Base-by-base conservation (phyloP, 2,113 vertebrate species). In the Macrotus californicus region DNA sequence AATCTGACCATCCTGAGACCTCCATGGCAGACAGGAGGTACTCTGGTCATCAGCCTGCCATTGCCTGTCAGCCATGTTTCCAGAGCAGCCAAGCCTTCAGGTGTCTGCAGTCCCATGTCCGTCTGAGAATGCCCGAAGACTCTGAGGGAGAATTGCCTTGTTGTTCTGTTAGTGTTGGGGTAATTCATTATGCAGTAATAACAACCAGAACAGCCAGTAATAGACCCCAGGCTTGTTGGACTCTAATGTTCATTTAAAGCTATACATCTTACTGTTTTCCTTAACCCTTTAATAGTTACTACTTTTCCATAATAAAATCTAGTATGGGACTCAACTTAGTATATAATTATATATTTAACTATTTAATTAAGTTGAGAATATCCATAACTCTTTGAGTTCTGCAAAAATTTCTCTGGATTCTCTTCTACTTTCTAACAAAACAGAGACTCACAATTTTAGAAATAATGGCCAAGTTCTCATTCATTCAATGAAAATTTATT, bases 221-320 rank as follows among this genome's bases (percentile, higher is more conserved):
- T 21, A 72, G 67, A 72, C 50, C 36, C 39, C 52, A 64, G 43
- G 10, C 73, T 34, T 94, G 19, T 24, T 76, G 46, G 29, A 39
- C 31, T 29, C 54, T 52, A 94, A 64, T 9, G 4, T 29, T 56
- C 29, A 56, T 19, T 41, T 67, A n/a, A 84, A 83, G 13, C 14
- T 73, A 18, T 2, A 75, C 5, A 16, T 82, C 75, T 73, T 75
- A 88, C 13, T 81, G 13, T 7, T 24, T 85, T 95, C 24, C 41
- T 94, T 90, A 83, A 76, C 54, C 7, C 3, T 96, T 61, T 72
- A 36, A 61, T 66, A 80, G 7, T 50, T 84, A 29, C 39, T 73
- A 72, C 48, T 90, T 80, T 95, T 83, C 69, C 11, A 48, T 64
- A 90, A 46, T 56, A 31, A 94, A 94, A 86, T 82, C 43, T 73